These are phyloP conservation scores for Pseudolycoriella hygida DNA, from an alignment of 2,888 invertebrate genomes.

Conservation along the genomic window DNA sequence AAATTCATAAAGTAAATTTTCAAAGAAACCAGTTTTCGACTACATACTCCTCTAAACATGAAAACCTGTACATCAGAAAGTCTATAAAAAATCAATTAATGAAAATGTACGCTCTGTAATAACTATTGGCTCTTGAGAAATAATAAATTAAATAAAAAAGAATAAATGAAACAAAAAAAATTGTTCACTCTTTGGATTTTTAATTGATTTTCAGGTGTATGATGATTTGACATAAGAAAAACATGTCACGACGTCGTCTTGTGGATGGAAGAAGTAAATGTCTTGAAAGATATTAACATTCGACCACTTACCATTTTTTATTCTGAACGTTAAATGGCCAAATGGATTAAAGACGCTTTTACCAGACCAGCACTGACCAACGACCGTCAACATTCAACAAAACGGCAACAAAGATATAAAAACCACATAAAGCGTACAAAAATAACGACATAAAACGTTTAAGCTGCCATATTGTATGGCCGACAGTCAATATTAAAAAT, in stretches of 20 bases:
- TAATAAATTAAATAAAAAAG: background rate
- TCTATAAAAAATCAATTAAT: too few species aligned
- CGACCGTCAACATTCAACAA: background rate
- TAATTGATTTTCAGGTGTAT: constrained; percentile 1
- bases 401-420: background rate
- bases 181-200: background rate
- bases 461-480: background rate
- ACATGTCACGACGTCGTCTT: background rate
- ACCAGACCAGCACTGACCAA: background rate
- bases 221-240: constrained; percentile 1
- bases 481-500: background rate
- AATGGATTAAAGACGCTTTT: background rate
- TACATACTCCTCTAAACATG: too few species aligned
- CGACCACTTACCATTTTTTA: too few species aligned
- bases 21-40: too few species aligned
- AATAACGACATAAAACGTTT: background rate
- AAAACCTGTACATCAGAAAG: too few species aligned
- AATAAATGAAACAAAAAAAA: background rate
- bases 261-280: background rate
- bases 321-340: too few species aligned
- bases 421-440: too few species aligned
- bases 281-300: background rate
- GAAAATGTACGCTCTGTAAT: too few species aligned
- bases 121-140: background rate
- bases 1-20: too few species aligned